These are phyloP conservation scores for Disparrhopalites patrizii DNA, from an alignment of 2,888 invertebrate species.

Conservation along the genomic window DNA sequence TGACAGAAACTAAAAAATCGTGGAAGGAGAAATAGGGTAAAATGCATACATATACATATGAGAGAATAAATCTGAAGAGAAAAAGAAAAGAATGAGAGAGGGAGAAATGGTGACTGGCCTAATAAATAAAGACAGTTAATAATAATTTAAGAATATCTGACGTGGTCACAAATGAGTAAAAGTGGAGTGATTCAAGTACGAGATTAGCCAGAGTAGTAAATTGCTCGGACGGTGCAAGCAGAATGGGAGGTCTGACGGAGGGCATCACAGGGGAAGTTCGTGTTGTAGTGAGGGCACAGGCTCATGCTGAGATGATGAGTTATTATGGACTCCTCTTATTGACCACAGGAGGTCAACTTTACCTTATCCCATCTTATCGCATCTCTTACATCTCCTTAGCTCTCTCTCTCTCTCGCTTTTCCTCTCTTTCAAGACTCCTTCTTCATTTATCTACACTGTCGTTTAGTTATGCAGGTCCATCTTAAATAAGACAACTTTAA, in stretches of 20 bases:
- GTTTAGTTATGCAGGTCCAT: not conserved
- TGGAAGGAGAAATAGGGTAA: no score
- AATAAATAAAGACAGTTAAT: constrained; percentile 3
- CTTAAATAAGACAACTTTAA: constrained; percentile 4
- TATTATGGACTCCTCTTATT: constrained; percentile 47
- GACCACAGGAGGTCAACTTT: constrained; percentile 45
- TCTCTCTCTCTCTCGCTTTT: no score
- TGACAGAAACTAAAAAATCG: no score
- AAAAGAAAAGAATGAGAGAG: no score
- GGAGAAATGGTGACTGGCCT: no score
- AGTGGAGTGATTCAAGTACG: constrained; percentile 1
- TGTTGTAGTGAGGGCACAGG: constrained; percentile 17
- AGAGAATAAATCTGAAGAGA: no score
- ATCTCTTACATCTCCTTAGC: constrained; percentile 13
- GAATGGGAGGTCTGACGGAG: constrained; percentile 45
- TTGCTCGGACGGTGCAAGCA: constrained; percentile 22
- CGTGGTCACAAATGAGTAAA: constrained; percentile 5
- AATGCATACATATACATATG: no score
- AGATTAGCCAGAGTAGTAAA: not conserved
- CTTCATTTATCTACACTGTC: constrained; percentile 4
- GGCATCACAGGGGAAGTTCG: constrained; percentile 23
- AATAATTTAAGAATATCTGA: constrained; percentile 7
- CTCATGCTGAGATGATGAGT: constrained; percentile 47
- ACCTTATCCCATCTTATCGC: constrained; percentile 16
- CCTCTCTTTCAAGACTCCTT: not conserved